Evolutionary conservation across 2,888 invertebrate species (phyloP).

Genomic region (Hirudinaria manillensis): DNA sequence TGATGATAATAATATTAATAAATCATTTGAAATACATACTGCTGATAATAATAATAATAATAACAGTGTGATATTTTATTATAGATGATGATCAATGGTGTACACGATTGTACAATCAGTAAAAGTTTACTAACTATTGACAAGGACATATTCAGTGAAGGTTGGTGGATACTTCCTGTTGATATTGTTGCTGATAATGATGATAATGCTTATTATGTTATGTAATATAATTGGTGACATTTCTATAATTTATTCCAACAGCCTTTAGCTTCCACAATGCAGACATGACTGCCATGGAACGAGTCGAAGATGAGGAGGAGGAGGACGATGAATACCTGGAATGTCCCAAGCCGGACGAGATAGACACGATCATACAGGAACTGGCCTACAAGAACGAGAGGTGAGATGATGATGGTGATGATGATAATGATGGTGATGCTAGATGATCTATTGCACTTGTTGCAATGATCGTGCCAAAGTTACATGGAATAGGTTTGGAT

Average conservation of each 20-base stretch:
- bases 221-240: background rate
- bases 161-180: background rate
- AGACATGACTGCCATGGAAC: too few species aligned
- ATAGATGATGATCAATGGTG: background rate
- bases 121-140: background rate
- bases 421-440: background rate
- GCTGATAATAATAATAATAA: too few species aligned
- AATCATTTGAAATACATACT: too few species aligned
- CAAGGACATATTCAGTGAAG: conserved; percentile 4
- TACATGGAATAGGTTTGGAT: too few species aligned
- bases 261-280: too few species aligned
- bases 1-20: too few species aligned
- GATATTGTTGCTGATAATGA: background rate
- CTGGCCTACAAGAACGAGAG: conserved; percentile 55
- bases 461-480: background rate
- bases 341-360: conserved; percentile 41
- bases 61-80: background rate
- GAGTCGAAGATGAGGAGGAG: background rate
- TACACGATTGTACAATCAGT: background rate
- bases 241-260: background rate
- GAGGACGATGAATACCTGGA: background rate
- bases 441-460: background rate
- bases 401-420: conserved; percentile 40
- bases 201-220: background rate
- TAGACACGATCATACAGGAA: conserved; percentile 50